These are phyloP conservation scores for Plemyria rubiginata DNA, from an alignment of 2,888 invertebrate species.

Conservation along the genomic window DNA sequence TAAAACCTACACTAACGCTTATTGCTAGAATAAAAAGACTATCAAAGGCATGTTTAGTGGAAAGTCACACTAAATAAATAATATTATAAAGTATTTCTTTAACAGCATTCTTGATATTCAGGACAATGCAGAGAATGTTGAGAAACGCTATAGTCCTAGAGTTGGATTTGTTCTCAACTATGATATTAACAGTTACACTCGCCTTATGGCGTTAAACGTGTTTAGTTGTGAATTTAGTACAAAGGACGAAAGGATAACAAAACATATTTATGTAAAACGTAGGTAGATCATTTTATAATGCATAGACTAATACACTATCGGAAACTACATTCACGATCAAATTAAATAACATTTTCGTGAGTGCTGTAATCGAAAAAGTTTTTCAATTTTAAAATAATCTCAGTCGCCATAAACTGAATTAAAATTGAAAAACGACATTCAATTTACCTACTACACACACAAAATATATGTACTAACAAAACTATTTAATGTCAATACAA, in stretches of 20 bases:
- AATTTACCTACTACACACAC: conserved; percentile 33
- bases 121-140: conserved; percentile 67
- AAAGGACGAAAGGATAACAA: conserved; percentile 51
- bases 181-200: conserved; percentile 56
- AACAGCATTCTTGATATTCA: conserved; percentile 71
- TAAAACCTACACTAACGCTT: conserved; percentile 28
- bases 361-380: conserved; percentile 54
- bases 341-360: conserved; percentile 50
- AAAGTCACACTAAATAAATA: conserved; percentile 19
- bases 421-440: conserved; percentile 66
- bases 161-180: conserved; percentile 71
- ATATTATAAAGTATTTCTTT: conserved; percentile 25
- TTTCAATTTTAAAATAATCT: conserved; percentile 58
- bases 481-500: conserved; percentile 71
- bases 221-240: conserved; percentile 65
- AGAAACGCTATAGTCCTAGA: conserved; percentile 71
- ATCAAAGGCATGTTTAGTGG: conserved; percentile 35
- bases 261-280: conserved; percentile 69
- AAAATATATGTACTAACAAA: conserved; percentile 66
- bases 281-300: conserved; percentile 68
- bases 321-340: conserved; percentile 57
- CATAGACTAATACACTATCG: conserved; percentile 55
- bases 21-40: conserved; percentile 26
- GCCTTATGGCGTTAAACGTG: conserved; percentile 47
- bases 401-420: neutral